A percentile compares a stretch with the other conserved stretches of the same genome.
Conservation (phyloP, 1,140 invertebrate species). For the Frieseomelitta varia region DNA sequence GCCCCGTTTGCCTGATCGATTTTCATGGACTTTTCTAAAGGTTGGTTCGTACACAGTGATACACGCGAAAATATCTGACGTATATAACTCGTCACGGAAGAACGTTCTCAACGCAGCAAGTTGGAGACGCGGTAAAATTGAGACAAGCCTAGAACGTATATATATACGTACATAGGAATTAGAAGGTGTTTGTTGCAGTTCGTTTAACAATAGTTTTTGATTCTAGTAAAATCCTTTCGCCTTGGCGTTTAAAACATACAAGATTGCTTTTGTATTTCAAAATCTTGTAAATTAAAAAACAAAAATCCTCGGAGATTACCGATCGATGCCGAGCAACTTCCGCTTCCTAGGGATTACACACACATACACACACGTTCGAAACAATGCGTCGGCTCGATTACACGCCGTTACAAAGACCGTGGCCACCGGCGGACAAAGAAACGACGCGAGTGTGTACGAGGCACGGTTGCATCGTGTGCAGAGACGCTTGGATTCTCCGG, state of each 20-base stretch:
- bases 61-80: too few species aligned
- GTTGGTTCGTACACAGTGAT: background rate
- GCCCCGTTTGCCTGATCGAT: background rate
- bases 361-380: background rate
- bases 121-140: too few species aligned
- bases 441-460: background rate
- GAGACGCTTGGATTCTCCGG: slow-evolving; percentile 20
- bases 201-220: too few species aligned
- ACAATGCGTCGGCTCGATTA: slow-evolving; percentile 37
- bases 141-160: too few species aligned
- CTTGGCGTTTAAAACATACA: too few species aligned
- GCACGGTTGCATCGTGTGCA: slow-evolving; percentile 33
- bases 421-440: slow-evolving; percentile 15
- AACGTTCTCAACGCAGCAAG: too few species aligned
- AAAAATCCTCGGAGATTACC: background rate
- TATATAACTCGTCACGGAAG: too few species aligned
- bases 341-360: slow-evolving; percentile 1
- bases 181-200: too few species aligned
- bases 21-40: background rate
- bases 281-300: too few species aligned
- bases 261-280: too few species aligned
- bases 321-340: background rate
- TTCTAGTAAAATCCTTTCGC: too few species aligned
- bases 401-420: slow-evolving; percentile 36
- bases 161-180: too few species aligned